phyloP scores from a whole-genome alignment of 2,888 invertebrate genomes.

The Melanotus villosus region DNA sequence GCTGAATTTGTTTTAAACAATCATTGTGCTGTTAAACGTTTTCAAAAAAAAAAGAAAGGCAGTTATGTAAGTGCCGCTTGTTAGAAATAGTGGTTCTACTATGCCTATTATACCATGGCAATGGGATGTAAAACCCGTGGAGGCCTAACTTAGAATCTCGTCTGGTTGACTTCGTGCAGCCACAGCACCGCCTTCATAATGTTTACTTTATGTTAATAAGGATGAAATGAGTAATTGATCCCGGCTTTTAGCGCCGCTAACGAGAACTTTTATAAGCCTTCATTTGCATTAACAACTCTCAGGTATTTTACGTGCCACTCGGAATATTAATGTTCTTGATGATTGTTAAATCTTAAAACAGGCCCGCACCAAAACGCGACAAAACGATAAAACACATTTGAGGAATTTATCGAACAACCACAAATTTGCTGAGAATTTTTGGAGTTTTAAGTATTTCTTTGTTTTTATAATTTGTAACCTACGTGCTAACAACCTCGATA shows the following conservation, averaged over 20 bases:
- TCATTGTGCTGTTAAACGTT: too few relatives aligned
- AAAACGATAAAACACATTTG: constrained; percentile 1
- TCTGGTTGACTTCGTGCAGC: constrained; percentile 8
- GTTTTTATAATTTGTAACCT: too few relatives aligned
- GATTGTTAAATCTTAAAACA: not conserved
- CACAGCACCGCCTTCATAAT: constrained; percentile 33
- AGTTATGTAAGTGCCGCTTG: too few relatives aligned
- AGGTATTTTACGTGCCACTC: constrained; percentile 29
- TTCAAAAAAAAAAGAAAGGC: too few relatives aligned
- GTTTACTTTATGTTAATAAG: constrained; percentile 44
- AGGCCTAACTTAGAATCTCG: not conserved
- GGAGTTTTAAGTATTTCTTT: too few relatives aligned
- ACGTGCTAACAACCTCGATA: too few relatives aligned
- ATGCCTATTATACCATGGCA: not conserved
- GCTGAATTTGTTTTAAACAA: too few relatives aligned
- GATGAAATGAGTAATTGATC: constrained; percentile 42
- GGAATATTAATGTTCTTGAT: constrained; percentile 14
- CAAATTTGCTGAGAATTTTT: not conserved
- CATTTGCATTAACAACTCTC: constrained; percentile 38
- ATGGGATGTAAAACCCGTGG: constrained; percentile 1
- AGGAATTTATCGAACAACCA: not conserved
- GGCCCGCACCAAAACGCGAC: not conserved
- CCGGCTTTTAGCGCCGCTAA: constrained; percentile 39
- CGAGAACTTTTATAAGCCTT: constrained; percentile 29
- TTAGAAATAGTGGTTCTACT: not conserved